Conservation (phyloP, 2,888 invertebrate species). For the Coremacera marginata region DNA sequence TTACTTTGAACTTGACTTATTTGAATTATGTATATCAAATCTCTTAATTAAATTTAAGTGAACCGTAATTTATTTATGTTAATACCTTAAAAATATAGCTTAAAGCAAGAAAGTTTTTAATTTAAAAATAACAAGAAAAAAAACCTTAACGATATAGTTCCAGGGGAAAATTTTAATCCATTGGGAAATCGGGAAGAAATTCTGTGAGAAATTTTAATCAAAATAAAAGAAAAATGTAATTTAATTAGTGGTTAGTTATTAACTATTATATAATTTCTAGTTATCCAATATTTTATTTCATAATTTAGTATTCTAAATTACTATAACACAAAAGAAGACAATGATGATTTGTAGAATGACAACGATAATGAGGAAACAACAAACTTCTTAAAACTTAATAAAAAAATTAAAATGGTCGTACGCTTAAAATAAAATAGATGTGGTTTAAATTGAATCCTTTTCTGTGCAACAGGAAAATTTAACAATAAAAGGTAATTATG, state of each 20-base stretch:
- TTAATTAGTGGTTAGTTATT: conserved; percentile 24
- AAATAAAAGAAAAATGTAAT: conserved; percentile 6
- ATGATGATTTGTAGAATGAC: conserved; percentile 29
- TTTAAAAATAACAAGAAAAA: too few relatives aligned
- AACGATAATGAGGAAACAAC: conserved; percentile 34
- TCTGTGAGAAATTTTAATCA: conserved; percentile 21
- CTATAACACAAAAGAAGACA: conserved; percentile 24
- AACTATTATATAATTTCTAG: conserved; percentile 27
- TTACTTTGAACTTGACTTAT: not conserved
- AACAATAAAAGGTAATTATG: too few relatives aligned
- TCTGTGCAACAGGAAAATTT: too few relatives aligned
- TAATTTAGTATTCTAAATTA: conserved; percentile 28
- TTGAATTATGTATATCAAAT: too few relatives aligned
- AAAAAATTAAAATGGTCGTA: conserved; percentile 57
- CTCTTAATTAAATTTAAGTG: not conserved
- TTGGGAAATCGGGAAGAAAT: not conserved
- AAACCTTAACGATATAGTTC: not conserved
- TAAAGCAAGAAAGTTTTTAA: conserved; percentile 19
- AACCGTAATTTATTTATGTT: conserved; percentile 13
- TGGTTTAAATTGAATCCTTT: not conserved
- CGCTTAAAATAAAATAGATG: conserved; percentile 47
- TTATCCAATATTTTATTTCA: conserved; percentile 12
- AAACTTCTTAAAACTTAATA: conserved; percentile 47
- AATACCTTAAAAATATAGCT: conserved; percentile 22
- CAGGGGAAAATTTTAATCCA: not conserved